A percentile compares a stretch with the other conserved stretches of the same genome.
Evolutionary conservation across 1,140 invertebrate species (phyloP).

Genomic region (Mactra quadrangularis): DNA sequence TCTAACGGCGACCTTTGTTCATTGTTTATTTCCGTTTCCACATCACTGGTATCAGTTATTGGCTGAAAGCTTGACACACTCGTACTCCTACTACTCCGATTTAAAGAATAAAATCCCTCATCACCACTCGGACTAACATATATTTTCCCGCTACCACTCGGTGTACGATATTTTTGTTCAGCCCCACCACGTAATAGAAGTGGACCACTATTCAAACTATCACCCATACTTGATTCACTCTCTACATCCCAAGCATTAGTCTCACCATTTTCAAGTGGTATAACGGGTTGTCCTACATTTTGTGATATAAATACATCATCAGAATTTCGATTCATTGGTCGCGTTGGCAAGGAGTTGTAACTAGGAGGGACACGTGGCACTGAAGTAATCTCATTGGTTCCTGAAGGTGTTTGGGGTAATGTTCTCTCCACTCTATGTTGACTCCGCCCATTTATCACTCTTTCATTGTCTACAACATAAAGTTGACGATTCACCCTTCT

Average conservation of each 20-base stretch:
- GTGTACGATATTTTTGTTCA: neutral
- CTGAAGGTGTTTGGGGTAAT: conserved; percentile 20
- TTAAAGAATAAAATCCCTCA: conserved; percentile 52
- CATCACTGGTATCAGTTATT: conserved; percentile 2
- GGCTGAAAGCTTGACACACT: conserved; percentile 55
- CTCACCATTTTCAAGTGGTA: neutral
- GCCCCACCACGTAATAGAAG: conserved; percentile 15
- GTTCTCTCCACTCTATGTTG: conserved; percentile 8
- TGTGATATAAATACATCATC: conserved; percentile 48
- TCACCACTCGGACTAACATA: conserved; percentile 50
- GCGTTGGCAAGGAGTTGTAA: neutral
- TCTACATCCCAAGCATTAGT: conserved; percentile 30
- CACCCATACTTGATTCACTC: conserved; percentile 28
- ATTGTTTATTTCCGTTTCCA: neutral
- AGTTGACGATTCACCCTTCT: conserved; percentile 40
- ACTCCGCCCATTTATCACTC: neutral
- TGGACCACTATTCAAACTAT: conserved; percentile 41
- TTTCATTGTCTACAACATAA: conserved; percentile 51
- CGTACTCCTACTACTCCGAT: conserved; percentile 53
- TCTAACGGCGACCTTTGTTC: conserved; percentile 41
- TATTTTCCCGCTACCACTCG: conserved; percentile 52
- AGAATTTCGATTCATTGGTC: neutral
- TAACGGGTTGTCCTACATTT: neutral
- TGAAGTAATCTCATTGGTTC: conserved; percentile 41
- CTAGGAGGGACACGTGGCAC: conserved; percentile 30